Conservation (phyloP, 2,888 invertebrate genomes). For the Schizaphis graminum region DNA sequence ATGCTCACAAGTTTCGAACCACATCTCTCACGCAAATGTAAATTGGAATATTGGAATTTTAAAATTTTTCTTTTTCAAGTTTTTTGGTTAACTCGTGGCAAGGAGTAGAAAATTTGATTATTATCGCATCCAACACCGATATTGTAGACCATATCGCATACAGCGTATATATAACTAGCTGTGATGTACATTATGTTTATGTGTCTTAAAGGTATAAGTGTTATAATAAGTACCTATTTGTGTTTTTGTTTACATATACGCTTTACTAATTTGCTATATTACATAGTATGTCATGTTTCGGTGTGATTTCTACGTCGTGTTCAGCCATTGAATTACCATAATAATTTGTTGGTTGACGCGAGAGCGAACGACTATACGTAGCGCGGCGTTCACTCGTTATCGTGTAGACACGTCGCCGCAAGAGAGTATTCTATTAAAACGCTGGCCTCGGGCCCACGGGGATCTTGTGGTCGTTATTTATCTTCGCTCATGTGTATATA, state of each 20-base stretch:
- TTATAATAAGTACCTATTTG: not conserved
- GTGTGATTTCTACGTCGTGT: not conserved
- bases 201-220: too few relatives aligned
- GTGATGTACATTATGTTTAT: not conserved
- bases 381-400: slow-evolving; percentile 6
- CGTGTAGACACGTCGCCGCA: not conserved
- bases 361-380: not conserved
- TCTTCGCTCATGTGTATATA: not conserved
- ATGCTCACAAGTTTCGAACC: not conserved
- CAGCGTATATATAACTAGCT: not conserved
- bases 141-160: not conserved
- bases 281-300: not conserved
- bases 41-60: not conserved
- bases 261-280: not conserved
- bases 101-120: not conserved
- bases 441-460: slow-evolving; percentile 52
- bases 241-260: not conserved
- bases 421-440: slow-evolving; percentile 53
- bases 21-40: not conserved
- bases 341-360: not conserved
- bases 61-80: not conserved
- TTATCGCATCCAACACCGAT: not conserved
- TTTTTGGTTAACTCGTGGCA: not conserved
- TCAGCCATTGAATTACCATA: not conserved
- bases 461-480: slow-evolving; percentile 28